These are phyloP conservation scores for Unio pictorum DNA, from an alignment of 2,888 invertebrate genomes.

Conservation along the genomic window DNA sequence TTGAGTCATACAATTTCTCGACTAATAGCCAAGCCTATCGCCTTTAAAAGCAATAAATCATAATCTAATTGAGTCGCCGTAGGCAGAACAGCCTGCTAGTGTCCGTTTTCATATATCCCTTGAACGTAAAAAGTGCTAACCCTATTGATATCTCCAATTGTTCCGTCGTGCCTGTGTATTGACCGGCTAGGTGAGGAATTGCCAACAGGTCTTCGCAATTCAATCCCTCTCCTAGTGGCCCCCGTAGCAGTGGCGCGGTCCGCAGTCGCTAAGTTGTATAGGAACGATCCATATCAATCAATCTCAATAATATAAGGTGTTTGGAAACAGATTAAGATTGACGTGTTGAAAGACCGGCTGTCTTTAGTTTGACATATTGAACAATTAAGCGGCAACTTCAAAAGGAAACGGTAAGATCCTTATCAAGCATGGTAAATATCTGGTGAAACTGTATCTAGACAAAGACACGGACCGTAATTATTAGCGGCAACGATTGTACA, in stretches of 20 bases:
- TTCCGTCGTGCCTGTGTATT: no score
- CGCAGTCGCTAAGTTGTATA: constrained; percentile 48
- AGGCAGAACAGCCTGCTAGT: no score
- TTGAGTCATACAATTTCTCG: no score
- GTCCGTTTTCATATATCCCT: no score
- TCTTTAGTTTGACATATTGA: constrained; percentile 62
- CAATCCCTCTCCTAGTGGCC: constrained; percentile 8
- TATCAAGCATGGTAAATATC: constrained; percentile 55
- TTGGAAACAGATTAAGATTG: constrained; percentile 65
- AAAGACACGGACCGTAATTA: constrained; percentile 32
- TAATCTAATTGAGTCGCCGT: no score
- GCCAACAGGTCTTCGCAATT: no score
- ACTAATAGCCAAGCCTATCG: no score
- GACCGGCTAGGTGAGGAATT: no score
- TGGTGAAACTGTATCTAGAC: constrained; percentile 39
- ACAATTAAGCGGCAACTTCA: constrained; percentile 63
- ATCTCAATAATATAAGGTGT: constrained; percentile 59
- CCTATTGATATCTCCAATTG: no score
- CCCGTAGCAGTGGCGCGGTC: constrained; percentile 22
- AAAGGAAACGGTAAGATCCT: constrained; percentile 51
- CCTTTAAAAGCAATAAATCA: no score
- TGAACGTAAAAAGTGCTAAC: no score
- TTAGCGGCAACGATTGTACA: constrained; percentile 1
- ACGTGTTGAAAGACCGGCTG: constrained; percentile 62
- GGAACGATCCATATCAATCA: constrained; percentile 61